Evolutionary conservation across 2,797 vertebrate genomes (phyloP).

Genomic region (Orientallactaga sibirica): DNA sequence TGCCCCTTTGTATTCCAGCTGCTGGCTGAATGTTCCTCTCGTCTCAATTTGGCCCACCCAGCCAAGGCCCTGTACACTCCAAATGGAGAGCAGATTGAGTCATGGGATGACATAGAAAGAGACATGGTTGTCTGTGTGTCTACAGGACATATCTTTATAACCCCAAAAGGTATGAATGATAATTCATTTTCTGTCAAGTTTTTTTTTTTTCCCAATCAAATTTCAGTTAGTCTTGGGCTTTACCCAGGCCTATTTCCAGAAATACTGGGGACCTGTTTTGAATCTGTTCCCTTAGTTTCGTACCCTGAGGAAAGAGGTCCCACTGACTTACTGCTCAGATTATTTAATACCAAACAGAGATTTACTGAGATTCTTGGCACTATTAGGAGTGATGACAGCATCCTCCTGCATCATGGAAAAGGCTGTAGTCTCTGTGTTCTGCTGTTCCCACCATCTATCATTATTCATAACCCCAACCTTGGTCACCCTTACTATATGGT

Average conservation of each 20-base stretch:
- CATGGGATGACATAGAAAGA: constrained; percentile 74
- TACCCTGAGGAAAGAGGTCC: not conserved
- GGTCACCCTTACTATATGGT: not conserved
- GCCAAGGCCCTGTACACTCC: constrained; percentile 63
- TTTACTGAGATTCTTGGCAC: not conserved
- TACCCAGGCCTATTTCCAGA: not conserved
- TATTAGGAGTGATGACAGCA: not conserved
- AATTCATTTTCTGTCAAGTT: not conserved
- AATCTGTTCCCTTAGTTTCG: not conserved
- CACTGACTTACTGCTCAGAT: not conserved
- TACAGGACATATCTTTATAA: constrained; percentile 76
- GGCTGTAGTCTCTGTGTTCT: not conserved
- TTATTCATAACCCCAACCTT: not conserved
- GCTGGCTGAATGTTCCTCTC: constrained; percentile 70
- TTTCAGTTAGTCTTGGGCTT: not conserved
- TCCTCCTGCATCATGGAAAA: not conserved
- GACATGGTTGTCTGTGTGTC: constrained; percentile 81
- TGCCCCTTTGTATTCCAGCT: constrained; percentile 73
- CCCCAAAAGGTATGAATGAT: constrained; percentile 73
- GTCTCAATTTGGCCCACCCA: constrained; percentile 74
- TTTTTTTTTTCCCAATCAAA: not conserved
- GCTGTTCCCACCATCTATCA: not conserved
- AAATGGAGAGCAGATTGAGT: constrained; percentile 53
- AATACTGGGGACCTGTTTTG: not conserved
- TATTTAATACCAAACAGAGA: constrained; percentile 6